Evolutionary conservation across 1,140 invertebrate species (phyloP).

Genomic region (Gerris buenoi): DNA sequence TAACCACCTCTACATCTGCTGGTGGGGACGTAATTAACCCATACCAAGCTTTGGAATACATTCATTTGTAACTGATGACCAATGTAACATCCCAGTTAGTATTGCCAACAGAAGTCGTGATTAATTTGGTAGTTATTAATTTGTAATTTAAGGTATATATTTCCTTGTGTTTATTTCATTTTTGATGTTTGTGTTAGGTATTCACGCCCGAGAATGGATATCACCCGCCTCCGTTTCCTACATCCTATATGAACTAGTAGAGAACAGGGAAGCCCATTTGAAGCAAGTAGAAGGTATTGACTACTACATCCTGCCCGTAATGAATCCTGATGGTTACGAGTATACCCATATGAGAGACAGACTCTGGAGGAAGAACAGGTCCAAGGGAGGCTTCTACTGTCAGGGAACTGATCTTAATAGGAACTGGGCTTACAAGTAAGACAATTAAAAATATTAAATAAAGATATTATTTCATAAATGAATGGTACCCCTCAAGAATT

Average conservation of each 20-base stretch:
- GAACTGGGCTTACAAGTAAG: slow-evolving; percentile 43
- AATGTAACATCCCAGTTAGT: no score
- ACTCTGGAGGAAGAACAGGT: slow-evolving; percentile 68
- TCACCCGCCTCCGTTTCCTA: slow-evolving; percentile 50
- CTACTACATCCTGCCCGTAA: slow-evolving; percentile 39
- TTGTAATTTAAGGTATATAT: no score
- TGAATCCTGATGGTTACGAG: slow-evolving; percentile 47
- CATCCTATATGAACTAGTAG: slow-evolving; percentile 54
- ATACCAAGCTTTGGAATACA: no score
- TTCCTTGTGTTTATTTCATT: no score
- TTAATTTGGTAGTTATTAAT: no score
- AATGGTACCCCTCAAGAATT: no score
- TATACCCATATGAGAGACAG: slow-evolving; percentile 51
- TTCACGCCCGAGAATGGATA: slow-evolving; percentile 65
- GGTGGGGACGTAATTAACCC: no score
- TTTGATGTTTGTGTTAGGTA: no score
- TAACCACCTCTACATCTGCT: no score
- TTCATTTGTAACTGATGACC: no score
- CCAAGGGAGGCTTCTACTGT: slow-evolving; percentile 21
- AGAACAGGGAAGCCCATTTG: slow-evolving; percentile 50
- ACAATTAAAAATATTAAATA: background rate
- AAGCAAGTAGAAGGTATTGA: slow-evolving; percentile 47
- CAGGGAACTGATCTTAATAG: slow-evolving; percentile 49
- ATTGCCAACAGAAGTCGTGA: no score
- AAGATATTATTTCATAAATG: no score